Conservation (phyloP, 30 jellyfish, hydroid and myxozoan genomes). For the Nemopilema nomurai region DNA sequence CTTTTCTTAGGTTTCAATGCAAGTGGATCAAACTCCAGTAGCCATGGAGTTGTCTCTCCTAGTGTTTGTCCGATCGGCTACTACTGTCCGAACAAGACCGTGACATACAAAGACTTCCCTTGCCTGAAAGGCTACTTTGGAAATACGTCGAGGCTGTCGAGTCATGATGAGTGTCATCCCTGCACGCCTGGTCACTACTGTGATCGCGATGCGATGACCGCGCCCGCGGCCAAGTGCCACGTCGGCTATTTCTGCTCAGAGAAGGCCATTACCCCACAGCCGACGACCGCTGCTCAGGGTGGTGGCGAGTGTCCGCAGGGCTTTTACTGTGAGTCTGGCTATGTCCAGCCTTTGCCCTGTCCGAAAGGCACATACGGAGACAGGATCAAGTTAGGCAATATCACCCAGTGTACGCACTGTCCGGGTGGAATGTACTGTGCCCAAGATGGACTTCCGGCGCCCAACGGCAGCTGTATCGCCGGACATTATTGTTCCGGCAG, state of each 20-base stretch:
- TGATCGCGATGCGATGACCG: slow-evolving; percentile 78
- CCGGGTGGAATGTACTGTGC: slow-evolving; percentile 96
- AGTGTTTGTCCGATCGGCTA: slow-evolving; percentile 86
- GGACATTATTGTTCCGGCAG: slow-evolving; percentile 91
- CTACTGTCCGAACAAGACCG: slow-evolving; percentile 91
- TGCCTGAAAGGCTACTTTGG: slow-evolving; percentile 93
- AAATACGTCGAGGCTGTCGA: slow-evolving; percentile 66
- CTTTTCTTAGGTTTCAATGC: slow-evolving; percentile 51
- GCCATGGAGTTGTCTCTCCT: slow-evolving; percentile 89
- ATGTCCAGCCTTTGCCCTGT: slow-evolving; percentile 75
- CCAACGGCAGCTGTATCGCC: slow-evolving; percentile 86
- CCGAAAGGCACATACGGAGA: slow-evolving; percentile 94
- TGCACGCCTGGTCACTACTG: slow-evolving; percentile 97
- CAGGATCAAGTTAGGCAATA: slow-evolving; percentile 54
- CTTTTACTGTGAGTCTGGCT: slow-evolving; percentile 87
- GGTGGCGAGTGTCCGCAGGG: slow-evolving; percentile 98
- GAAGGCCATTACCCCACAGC: slow-evolving; percentile 88
- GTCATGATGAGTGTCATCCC: slow-evolving; percentile 96
- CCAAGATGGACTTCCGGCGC: slow-evolving; percentile 80
- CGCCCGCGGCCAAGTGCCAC: slow-evolving; percentile 85
- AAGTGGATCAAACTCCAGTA: slow-evolving; percentile 79
- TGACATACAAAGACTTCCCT: slow-evolving; percentile 82
- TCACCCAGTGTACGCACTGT: slow-evolving; percentile 79
- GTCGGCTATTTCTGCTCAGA: slow-evolving; percentile 90
- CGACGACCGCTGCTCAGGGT: slow-evolving; percentile 77